Conservation (phyloP, 2,888 invertebrate species). For the Ochropacha duplaris region DNA sequence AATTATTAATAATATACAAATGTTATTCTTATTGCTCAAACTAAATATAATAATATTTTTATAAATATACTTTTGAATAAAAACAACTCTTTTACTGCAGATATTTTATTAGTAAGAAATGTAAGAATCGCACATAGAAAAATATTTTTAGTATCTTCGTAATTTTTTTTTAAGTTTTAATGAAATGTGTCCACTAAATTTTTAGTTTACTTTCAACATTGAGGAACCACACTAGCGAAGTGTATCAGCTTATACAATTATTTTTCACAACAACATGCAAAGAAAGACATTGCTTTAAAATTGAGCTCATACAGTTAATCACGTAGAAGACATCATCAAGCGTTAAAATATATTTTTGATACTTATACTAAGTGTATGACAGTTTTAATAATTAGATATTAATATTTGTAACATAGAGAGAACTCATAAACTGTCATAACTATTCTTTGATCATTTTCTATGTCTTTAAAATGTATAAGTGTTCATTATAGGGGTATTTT, state of each 20-base stretch:
- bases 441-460: conserved; percentile 19
- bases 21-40: neutral
- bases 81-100: neutral
- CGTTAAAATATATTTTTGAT: neutral
- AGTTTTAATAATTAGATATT: neutral
- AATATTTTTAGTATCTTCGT: neutral
- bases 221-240: no score
- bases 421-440: conserved; percentile 8
- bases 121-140: neutral
- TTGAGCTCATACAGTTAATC: neutral
- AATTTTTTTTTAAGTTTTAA: neutral
- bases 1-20: neutral
- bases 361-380: neutral
- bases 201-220: neutral
- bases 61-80: neutral
- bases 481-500: conserved; percentile 10
- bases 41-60: neutral
- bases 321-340: no score
- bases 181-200: neutral
- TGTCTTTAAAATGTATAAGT: no score
- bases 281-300: neutral
- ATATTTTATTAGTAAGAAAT: neutral
- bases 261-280: no score
- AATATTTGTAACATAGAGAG: neutral
- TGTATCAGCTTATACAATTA: no score